Evolutionary conservation across 2,888 invertebrate genomes (phyloP).

Genomic region (Stratiomys singularior): DNA sequence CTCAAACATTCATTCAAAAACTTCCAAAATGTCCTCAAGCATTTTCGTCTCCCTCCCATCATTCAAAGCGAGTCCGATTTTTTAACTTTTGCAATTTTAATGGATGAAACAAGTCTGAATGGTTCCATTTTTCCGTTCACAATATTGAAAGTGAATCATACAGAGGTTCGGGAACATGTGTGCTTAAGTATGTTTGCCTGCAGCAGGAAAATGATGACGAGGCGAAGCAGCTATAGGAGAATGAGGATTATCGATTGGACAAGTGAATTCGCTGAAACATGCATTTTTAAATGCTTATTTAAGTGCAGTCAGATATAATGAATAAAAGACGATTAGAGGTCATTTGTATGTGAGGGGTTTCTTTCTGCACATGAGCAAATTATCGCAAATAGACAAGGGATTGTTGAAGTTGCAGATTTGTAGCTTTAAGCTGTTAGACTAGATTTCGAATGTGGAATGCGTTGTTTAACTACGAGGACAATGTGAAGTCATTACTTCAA

Average conservation of each 20-base stretch:
- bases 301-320: slow-evolving; percentile 10
- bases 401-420: background rate
- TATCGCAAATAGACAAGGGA: background rate
- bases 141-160: background rate
- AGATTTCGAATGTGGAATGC: too few species aligned
- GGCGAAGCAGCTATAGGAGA: background rate
- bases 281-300: background rate
- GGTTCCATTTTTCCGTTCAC: background rate
- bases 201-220: background rate
- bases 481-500: too few species aligned
- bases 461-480: too few species aligned
- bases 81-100: background rate
- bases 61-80: background rate
- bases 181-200: background rate
- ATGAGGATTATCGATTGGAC: slow-evolving; percentile 25
- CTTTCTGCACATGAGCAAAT: background rate
- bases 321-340: slow-evolving; percentile 26
- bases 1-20: background rate
- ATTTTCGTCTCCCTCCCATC: background rate
- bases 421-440: background rate
- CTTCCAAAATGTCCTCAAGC: background rate
- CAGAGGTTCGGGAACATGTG: background rate
- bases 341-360: slow-evolving; percentile 6
- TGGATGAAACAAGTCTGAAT: background rate
- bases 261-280: slow-evolving; percentile 18